phyloP scores from a whole-genome alignment of 2,797 vertebrate genomes.

The Falco naumanni region DNA sequence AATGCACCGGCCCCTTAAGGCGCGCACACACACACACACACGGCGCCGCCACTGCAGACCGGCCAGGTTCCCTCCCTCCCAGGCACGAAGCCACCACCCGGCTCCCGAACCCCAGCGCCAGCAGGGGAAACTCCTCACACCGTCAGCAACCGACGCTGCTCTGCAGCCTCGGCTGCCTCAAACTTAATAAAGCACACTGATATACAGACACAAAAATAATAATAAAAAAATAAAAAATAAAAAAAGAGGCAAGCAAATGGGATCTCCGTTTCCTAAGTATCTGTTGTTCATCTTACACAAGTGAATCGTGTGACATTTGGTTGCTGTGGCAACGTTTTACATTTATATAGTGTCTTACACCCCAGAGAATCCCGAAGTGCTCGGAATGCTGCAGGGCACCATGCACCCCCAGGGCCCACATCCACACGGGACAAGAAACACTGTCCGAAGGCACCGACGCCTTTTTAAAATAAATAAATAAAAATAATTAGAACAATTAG shows the following conservation, averaged over 20 bases:
- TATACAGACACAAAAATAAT: background rate
- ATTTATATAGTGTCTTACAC: conserved; percentile 40
- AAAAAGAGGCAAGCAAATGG: background rate
- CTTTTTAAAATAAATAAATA: background rate
- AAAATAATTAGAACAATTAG: background rate
- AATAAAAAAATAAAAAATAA: background rate
- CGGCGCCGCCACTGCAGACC: background rate
- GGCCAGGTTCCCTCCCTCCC: background rate
- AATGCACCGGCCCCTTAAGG: background rate
- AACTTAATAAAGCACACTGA: background rate
- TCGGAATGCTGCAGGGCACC: background rate
- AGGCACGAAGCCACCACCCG: background rate
- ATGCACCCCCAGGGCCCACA: background rate
- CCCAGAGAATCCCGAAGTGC: conserved; percentile 20
- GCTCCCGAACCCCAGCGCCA: background rate
- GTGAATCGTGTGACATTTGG: conserved; percentile 57
- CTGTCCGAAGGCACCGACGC: background rate
- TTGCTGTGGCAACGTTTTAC: conserved; percentile 63
- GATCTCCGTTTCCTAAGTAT: conserved; percentile 34
- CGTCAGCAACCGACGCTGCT: background rate
- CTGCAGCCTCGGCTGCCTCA: background rate
- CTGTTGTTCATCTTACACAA: conserved; percentile 60
- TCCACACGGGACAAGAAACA: background rate
- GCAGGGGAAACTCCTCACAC: background rate
- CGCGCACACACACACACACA: no score